Percentiles rank a stretch among this genome's conserved stretches.
These are phyloP conservation scores for Periphyllus acericola DNA, from an alignment of 2,888 invertebrate species.

Conservation along the genomic window DNA sequence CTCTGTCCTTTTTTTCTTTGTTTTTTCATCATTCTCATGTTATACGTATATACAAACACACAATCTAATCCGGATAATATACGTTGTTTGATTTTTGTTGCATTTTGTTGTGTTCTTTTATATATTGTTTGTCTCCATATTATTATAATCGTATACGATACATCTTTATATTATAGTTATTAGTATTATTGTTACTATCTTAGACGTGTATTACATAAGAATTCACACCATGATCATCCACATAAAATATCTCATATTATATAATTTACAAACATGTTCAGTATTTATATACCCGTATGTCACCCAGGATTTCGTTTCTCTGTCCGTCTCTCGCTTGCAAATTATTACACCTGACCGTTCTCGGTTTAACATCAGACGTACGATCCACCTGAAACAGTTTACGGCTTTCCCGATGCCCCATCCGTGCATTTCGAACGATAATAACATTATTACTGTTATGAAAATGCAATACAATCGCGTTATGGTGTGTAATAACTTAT, in stretches of 20 bases:
- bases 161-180: conserved; percentile 10
- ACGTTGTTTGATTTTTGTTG: conserved; percentile 44
- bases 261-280: conserved; percentile 1
- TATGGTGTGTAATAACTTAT: not conserved
- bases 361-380: not conserved
- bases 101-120: conserved; percentile 15
- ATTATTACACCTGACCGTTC: conserved; percentile 6
- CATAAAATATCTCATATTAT: not conserved
- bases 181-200: not conserved
- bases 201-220: conserved; percentile 20
- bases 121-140: not conserved
- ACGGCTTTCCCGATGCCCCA: not conserved
- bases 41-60: not conserved
- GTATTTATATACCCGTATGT: not conserved
- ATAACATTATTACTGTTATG: not conserved
- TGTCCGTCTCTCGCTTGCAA: not conserved
- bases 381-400: not conserved
- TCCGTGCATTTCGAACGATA: not conserved
- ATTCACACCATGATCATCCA: conserved; percentile 38
- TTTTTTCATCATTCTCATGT: not conserved
- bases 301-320: not conserved
- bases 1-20: not conserved
- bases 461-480: not conserved
- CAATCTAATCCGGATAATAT: not conserved
- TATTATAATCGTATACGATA: not conserved